Percentiles rank a stretch among this genome's conserved stretches.
phyloP scores from a whole-genome alignment of 2,888 invertebrate species.

The Craniophora ligustri region DNA sequence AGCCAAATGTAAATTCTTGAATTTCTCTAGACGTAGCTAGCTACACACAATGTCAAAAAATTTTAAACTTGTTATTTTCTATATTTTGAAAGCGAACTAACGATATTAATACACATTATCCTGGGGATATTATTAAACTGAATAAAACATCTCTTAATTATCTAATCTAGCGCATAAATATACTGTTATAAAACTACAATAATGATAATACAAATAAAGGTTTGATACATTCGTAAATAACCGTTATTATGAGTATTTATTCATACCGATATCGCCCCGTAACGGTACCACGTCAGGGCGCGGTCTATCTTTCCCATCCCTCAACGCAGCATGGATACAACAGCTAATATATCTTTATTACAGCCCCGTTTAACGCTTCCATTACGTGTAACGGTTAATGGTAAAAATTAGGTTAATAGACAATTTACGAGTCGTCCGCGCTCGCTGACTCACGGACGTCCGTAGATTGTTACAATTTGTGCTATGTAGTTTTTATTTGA shows the following conservation, averaged over 20 bases:
- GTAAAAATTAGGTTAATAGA: slow-evolving; percentile 71
- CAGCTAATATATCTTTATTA: slow-evolving; percentile 39
- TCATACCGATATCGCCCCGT: not conserved
- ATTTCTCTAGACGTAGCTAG: no score
- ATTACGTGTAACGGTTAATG: slow-evolving; percentile 55
- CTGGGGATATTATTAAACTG: no score
- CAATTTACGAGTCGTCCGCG: slow-evolving; percentile 59
- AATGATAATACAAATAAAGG: no score
- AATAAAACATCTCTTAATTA: no score
- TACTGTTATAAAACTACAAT: no score
- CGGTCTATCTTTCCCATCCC: not conserved
- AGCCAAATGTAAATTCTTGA: no score
- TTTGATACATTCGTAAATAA: not conserved
- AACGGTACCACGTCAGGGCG: not conserved
- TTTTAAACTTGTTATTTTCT: no score
- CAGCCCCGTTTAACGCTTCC: slow-evolving; percentile 42
- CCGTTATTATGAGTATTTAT: no score
- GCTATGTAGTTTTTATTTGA: not conserved
- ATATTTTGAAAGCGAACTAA: no score
- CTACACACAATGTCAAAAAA: no score
- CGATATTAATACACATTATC: no score
- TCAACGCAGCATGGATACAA: slow-evolving; percentile 19
- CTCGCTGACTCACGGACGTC: slow-evolving; percentile 46
- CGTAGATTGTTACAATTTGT: slow-evolving; percentile 42
- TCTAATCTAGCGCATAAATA: no score